phyloP scores from a whole-genome alignment of 2,113 vertebrate genomes.

The Cacatua alba region DNA sequence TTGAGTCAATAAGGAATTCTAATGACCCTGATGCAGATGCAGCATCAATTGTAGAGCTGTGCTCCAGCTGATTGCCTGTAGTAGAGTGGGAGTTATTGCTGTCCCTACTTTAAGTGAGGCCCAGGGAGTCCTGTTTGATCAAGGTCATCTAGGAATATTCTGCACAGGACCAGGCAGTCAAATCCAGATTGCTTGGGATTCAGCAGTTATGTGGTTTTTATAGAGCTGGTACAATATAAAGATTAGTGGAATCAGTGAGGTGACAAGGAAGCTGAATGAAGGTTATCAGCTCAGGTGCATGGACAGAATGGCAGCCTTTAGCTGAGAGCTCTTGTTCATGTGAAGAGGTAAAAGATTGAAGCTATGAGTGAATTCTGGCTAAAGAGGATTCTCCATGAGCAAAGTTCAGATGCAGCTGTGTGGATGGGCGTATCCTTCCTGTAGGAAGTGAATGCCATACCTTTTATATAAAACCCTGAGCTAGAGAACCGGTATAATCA shows the following conservation, averaged over 20 bases:
- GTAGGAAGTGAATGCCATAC: not conserved
- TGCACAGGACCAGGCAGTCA: not conserved
- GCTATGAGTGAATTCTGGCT: not conserved
- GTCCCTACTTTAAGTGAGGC: not conserved
- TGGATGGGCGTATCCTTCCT: not conserved
- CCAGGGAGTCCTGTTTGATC: not conserved
- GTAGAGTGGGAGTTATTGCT: not conserved
- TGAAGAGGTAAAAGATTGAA: not conserved
- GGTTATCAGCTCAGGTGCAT: not conserved
- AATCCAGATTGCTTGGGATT: not conserved
- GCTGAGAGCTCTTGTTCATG: not conserved
- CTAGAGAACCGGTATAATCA: not conserved
- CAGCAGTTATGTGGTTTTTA: not conserved
- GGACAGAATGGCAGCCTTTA: not conserved
- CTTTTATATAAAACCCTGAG: not conserved
- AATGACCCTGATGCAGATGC: fast-evolving
- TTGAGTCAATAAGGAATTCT: not conserved
- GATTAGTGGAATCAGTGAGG: not conserved
- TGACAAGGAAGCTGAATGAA: not conserved
- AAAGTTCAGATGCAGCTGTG: not conserved
- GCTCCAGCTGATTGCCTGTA: not conserved
- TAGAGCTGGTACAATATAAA: not conserved
- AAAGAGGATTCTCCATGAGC: not conserved
- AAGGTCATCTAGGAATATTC: not conserved
- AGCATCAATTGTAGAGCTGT: not conserved